Conservation (phyloP, 2,113 vertebrate species). For the Chrysochloris asiatica region DNA sequence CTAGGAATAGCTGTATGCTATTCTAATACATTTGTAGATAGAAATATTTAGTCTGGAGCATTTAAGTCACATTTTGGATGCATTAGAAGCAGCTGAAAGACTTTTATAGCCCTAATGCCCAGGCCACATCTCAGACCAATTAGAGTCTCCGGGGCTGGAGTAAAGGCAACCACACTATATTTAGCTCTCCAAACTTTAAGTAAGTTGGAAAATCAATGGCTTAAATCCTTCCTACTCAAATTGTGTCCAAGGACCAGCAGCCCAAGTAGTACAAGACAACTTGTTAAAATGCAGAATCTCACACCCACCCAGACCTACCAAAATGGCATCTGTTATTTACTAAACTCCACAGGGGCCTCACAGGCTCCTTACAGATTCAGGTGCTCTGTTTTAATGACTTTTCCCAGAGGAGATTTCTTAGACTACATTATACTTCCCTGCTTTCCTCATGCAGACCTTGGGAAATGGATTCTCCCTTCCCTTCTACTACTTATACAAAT, state of each 20-base stretch:
- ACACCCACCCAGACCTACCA: not conserved
- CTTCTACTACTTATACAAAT: conserved; percentile 12
- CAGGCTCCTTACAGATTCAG: not conserved
- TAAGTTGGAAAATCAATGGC: not conserved
- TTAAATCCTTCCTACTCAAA: not conserved
- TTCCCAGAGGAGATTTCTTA: not conserved
- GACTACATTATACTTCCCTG: not conserved
- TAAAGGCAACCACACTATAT: not conserved
- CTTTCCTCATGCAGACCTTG: not conserved
- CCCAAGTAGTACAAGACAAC: not conserved
- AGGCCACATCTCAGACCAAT: not conserved
- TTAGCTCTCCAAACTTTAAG: not conserved
- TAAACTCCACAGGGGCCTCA: not conserved
- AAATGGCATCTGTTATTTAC: not conserved
- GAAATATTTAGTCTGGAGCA: not conserved
- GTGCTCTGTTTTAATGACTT: not conserved
- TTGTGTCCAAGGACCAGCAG: not conserved
- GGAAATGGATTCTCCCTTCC: not conserved
- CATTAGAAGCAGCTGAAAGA: not conserved
- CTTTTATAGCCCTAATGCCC: not conserved
- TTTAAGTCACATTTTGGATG: not conserved
- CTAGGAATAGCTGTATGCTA: not conserved
- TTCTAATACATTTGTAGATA: not conserved
- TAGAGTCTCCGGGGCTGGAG: not conserved
- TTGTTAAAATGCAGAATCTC: not conserved